Evolutionary conservation across 1,140 invertebrate genomes (phyloP).

Genomic region (Scaptomyza montana): DNA sequence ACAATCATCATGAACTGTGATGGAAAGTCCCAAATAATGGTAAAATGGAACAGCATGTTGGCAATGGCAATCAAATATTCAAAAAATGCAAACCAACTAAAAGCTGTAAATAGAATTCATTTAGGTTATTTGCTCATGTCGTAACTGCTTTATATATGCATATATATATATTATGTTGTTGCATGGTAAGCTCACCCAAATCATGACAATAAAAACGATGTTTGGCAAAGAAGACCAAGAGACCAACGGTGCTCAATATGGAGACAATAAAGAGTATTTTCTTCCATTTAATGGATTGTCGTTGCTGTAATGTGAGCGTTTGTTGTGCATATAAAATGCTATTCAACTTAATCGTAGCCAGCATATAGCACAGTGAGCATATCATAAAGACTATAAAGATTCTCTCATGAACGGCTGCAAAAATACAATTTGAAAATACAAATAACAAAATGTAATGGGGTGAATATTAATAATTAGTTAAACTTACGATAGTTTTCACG

Average conservation of each 20-base stretch:
- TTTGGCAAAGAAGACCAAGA: constrained; percentile 93
- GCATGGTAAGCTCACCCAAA: constrained; percentile 86
- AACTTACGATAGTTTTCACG: constrained; percentile 96
- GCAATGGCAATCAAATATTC: constrained; percentile 95
- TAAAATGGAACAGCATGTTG: constrained; percentile 96
- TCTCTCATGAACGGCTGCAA: constrained; percentile 94
- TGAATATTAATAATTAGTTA: too few species aligned
- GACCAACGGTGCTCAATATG: constrained; percentile 90
- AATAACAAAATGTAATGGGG: too few species aligned
- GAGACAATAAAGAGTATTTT: constrained; percentile 90
- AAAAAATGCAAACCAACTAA: constrained; percentile 96
- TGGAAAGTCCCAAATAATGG: constrained; percentile 93
- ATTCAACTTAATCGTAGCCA: constrained; percentile 84
- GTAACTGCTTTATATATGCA: background rate
- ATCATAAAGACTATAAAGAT: constrained; percentile 97
- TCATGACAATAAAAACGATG: constrained; percentile 94
- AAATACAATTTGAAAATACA: constrained; percentile 53
- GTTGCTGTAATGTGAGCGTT: constrained; percentile 72
- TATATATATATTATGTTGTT: too few species aligned
- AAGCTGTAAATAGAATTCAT: constrained; percentile 87
- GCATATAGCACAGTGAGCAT: constrained; percentile 93
- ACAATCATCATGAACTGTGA: constrained; percentile 91
- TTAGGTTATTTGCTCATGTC: constrained; percentile 4
- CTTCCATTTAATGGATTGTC: constrained; percentile 87
- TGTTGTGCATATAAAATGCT: constrained; percentile 80